Base-by-base conservation (phyloP, 92 coral and sea anemone species). In the Bergia sp. region DNA sequence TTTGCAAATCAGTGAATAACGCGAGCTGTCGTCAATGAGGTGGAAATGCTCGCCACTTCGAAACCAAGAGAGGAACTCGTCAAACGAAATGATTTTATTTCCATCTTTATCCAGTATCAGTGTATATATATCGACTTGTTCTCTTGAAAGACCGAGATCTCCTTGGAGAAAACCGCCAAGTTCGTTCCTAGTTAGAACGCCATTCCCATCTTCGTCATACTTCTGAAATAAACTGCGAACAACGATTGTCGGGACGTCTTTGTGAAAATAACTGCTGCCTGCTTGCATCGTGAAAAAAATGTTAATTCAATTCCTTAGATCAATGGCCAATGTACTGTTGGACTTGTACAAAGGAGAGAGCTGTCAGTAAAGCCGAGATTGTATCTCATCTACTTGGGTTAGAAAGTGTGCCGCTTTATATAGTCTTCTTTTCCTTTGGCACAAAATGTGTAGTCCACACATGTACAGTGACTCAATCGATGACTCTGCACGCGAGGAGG, bases 181-280 rank as follows among this genome's bases (percentile, higher is more conserved):
- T 47, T 95, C 98, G 4, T 80, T 58, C 74, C 82, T 89, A n/a
- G 93, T 90, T 21, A 95, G 81, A 73, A 67, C 85, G 10, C 98
- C 98, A 45, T 89, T 95, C 13, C 83, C 38, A 82, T 95, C 87
- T 16, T 44, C 58, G 42, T 95, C 96, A 57, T 95, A 95, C 76
- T 91, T 91, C 50, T 95, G 86, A 78, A 95, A 95, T 0, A 95
- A 83, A 58, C 98, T 95, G 67, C 91, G 91, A 38, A 95, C 74
- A 18, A 79, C 98, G 9, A 95, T 43, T 43, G 64, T 82, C 7
- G 98, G 98, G 3, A 89, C 92, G 36, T 91, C 82, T 40, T 84
- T 61, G 73, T 91, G 91, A 75, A 95, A 95, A 72, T 55, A 95
- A 15, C 94, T 91, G 55, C 72, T 77, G 67, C 98, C 98, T 20